These are phyloP conservation scores for Coelopa pilipes DNA, from an alignment of 2,888 invertebrate genomes.

Conservation along the genomic window DNA sequence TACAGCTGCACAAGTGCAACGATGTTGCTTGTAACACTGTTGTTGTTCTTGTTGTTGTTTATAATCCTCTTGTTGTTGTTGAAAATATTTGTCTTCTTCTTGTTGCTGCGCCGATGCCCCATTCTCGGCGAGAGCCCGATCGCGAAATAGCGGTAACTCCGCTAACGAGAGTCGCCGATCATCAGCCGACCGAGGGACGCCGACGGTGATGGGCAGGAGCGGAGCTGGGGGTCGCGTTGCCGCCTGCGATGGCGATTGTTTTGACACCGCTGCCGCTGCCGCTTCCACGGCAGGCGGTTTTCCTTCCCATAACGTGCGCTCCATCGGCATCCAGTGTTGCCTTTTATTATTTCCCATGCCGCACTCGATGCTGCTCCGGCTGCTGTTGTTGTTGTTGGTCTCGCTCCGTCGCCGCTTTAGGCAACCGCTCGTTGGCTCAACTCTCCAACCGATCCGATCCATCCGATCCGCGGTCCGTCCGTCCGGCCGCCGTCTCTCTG, in stretches of 20 bases:
- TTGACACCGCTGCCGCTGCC: no score
- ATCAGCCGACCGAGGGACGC: no score
- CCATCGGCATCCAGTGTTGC: background rate
- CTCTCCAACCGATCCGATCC: background rate
- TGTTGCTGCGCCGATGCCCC: no score
- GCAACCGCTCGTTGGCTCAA: background rate
- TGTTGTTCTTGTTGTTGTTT: no score
- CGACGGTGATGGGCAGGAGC: no score
- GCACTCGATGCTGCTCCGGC: no score
- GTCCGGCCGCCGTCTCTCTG: background rate
- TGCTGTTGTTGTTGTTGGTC: background rate
- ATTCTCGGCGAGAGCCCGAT: no score
- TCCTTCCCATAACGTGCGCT: constrained; percentile 4
- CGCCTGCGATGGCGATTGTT: no score
- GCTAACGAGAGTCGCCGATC: background rate
- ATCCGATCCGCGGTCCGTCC: no score
- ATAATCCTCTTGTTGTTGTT: no score
- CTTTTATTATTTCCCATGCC: background rate
- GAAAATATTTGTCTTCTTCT: background rate
- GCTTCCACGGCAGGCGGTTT: no score
- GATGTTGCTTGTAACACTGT: background rate
- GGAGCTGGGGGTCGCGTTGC: no score
- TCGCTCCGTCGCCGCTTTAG: background rate
- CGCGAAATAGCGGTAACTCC: constrained; percentile 13
- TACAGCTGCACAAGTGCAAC: constrained; percentile 21